These are phyloP conservation scores for Euplexia lucipara DNA, from an alignment of 2,888 invertebrate genomes.

Conservation along the genomic window DNA sequence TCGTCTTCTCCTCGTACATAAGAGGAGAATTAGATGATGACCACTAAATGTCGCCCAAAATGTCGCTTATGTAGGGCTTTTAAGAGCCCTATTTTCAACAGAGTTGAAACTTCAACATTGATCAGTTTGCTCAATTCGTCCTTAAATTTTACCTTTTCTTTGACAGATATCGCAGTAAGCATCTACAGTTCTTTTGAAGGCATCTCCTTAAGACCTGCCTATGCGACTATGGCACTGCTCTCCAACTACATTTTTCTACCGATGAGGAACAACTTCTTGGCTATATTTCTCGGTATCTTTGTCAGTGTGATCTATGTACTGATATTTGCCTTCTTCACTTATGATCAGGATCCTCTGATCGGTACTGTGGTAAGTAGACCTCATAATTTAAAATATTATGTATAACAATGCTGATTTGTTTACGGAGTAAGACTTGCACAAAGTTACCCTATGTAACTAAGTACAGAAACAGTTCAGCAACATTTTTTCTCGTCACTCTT, in stretches of 20 bases:
- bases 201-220: slow-evolving; percentile 92
- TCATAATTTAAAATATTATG: not conserved
- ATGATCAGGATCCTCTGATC: slow-evolving; percentile 75
- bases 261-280: slow-evolving; percentile 93
- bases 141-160: not conserved
- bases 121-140: not conserved
- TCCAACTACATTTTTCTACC: slow-evolving; percentile 96
- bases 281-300: slow-evolving; percentile 93
- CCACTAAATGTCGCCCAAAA: too few relatives aligned
- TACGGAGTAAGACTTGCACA: too few relatives aligned
- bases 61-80: too few relatives aligned
- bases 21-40: too few relatives aligned
- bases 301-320: slow-evolving; percentile 93
- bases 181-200: slow-evolving; percentile 91
- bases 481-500: too few relatives aligned
- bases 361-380: slow-evolving; percentile 79
- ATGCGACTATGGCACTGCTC: slow-evolving; percentile 93
- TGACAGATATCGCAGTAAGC: slow-evolving; percentile 92
- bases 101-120: too few relatives aligned
- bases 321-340: slow-evolving; percentile 82
- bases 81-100: too few relatives aligned
- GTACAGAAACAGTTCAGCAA: too few relatives aligned
- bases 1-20: too few relatives aligned
- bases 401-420: too few relatives aligned
- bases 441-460: too few relatives aligned